These are phyloP conservation scores for Caligus rogercresseyi DNA, from an alignment of 1,140 invertebrate genomes.

Conservation along the genomic window DNA sequence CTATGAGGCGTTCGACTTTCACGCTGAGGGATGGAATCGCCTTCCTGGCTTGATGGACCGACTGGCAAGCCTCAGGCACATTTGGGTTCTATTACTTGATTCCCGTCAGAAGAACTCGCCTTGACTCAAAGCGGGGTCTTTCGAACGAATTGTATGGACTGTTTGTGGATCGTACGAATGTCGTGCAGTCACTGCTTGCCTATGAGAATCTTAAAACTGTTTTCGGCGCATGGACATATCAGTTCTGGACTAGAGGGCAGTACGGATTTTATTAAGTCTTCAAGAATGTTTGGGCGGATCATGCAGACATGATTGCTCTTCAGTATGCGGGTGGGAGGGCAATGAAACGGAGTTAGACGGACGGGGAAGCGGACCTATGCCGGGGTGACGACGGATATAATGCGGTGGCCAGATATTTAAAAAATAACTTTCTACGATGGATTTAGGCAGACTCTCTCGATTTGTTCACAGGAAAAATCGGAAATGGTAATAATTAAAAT, in stretches of 20 bases:
- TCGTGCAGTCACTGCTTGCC: conserved; percentile 30
- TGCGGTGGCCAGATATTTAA: conserved; percentile 78
- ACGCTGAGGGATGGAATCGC: conserved; percentile 73
- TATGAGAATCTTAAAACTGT: neutral
- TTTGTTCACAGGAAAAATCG: neutral
- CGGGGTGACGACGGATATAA: conserved; percentile 80
- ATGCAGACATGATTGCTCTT: conserved; percentile 79
- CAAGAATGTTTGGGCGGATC: conserved; percentile 88
- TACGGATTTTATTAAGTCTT: conserved; percentile 35
- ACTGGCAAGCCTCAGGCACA: neutral
- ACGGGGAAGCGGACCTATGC: conserved; percentile 77
- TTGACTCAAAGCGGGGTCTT: conserved; percentile 49
- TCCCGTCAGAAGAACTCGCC: neutral
- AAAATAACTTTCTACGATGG: conserved; percentile 97
- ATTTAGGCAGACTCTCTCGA: conserved; percentile 36
- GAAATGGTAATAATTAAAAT: too few relatives aligned
- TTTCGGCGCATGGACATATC: neutral
- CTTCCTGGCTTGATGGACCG: neutral
- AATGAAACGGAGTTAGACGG: conserved; percentile 90
- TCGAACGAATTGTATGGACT: conserved; percentile 97
- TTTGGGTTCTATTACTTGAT: neutral
- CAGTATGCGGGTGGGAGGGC: conserved; percentile 96
- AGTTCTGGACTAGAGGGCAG: neutral
- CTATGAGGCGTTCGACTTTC: conserved; percentile 94
- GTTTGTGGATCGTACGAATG: conserved; percentile 95